Conservation (phyloP, 2,113 vertebrate genomes). For the Apodemus sylvaticus region DNA sequence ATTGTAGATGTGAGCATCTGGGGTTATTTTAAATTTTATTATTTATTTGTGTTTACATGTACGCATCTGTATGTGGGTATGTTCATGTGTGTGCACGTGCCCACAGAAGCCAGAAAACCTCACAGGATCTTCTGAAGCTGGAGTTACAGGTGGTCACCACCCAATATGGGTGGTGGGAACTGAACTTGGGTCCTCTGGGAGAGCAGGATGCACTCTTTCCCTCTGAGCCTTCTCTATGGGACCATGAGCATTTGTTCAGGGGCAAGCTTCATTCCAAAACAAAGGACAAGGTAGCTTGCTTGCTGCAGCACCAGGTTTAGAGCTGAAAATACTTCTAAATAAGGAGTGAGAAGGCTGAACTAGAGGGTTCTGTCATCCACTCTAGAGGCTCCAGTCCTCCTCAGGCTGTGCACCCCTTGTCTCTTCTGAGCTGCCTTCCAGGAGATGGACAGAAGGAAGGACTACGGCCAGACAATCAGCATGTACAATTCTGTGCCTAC, state of each 20-base stretch:
- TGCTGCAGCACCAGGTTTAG: background rate
- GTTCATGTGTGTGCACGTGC: background rate
- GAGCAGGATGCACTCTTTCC: background rate
- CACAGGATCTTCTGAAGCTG: background rate
- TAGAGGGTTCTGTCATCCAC: background rate
- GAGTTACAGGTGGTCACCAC: background rate
- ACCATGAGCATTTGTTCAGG: background rate
- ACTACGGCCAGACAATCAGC: background rate
- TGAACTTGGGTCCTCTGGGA: background rate
- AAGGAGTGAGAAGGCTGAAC: background rate
- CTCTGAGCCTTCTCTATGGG: background rate
- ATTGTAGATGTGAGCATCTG: background rate
- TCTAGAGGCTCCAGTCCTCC: background rate
- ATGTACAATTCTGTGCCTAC: background rate
- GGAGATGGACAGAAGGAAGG: background rate
- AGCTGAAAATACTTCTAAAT: background rate
- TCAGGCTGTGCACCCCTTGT: background rate
- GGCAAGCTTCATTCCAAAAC: background rate
- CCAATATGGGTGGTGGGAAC: background rate
- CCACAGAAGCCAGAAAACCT: background rate
- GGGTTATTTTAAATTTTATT: background rate
- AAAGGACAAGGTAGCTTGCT: background rate
- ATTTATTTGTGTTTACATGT: background rate
- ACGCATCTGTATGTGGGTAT: background rate
- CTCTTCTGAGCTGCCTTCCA: background rate